Evolutionary conservation across 2,113 vertebrate genomes (phyloP), one percentile per base, ranked within the genome.

Genomic region (Anolis carolinensis): DNA sequence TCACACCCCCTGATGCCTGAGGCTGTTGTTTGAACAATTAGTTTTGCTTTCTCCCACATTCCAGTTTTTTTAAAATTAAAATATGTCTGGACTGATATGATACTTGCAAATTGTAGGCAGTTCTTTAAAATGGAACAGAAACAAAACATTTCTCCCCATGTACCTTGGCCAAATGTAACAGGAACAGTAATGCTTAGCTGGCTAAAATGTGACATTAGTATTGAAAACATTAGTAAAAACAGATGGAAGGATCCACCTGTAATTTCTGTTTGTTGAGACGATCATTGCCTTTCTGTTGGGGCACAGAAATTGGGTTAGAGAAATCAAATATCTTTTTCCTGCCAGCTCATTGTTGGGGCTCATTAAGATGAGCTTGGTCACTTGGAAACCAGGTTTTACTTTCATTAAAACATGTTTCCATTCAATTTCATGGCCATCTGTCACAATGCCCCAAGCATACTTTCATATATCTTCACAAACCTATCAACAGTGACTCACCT

Each of bases 391-490:
- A 21, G 27, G 14, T 79, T 34, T 70, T 2, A 11, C 34, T 91
- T 90, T 88, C 2, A 23, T 75, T 75, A 48, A 62, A 88, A 75
- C 84, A n/a, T 21, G 62, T n/a, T 70, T 87, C 44, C 36, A 23
- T 77, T 68, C 25, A 30, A 70, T 65, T 87, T 72, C 75, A 74
- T n/a, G 76, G 67, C 75, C 75, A 36, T 65, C 68, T 88, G 81
- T 67, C 67, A 68, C 20, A 11, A 63, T 62, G 67, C 50, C 34
- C 52, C 13, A 44, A 79, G 67, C 52, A n/a, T 59, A 36, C 16
- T 71, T 78, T 39, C 59, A 34, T n/a, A 32, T 34, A 62, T 59
- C 32, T 79, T 16, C 27, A n/a, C 34, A 55, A 70, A 59, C 79
- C 32, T 59, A 79, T 30, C 52, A 27, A 79, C 32, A 70, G 3